Evolutionary conservation across 2,888 invertebrate genomes (phyloP).

Genomic region (Shargacucullia verbasci): DNA sequence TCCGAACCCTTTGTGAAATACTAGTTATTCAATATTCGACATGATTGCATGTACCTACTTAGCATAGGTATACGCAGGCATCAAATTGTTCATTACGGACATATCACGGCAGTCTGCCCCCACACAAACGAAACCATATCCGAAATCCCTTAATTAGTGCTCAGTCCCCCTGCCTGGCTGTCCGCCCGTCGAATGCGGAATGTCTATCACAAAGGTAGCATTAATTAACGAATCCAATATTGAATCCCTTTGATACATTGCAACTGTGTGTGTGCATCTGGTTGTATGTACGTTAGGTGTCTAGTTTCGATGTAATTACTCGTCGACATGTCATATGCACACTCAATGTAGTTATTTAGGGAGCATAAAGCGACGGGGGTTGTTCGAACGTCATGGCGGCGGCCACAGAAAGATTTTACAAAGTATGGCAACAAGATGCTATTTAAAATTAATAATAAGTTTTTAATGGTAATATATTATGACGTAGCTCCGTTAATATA

Average conservation of each 20-base stretch:
- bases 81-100: conserved; percentile 48
- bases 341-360: conserved; percentile 62
- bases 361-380: conserved; percentile 66
- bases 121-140: conserved; percentile 56
- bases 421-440: conserved; percentile 17
- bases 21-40: conserved; percentile 43
- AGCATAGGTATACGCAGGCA: conserved; percentile 9
- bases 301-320: conserved; percentile 71
- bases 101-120: conserved; percentile 47
- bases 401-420: conserved; percentile 28
- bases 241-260: conserved; percentile 64
- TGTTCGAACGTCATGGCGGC: conserved; percentile 41
- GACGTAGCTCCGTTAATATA: too few species aligned
- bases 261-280: conserved; percentile 7
- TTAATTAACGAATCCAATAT: conserved; percentile 75
- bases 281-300: conserved; percentile 51
- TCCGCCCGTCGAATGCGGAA: conserved; percentile 61
- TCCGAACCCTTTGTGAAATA: conserved; percentile 44
- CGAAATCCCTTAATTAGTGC: conserved; percentile 64
- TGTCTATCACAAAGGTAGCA: conserved; percentile 71
- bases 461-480: too few species aligned
- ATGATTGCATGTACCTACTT: conserved; percentile 39
- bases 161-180: conserved; percentile 58
- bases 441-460: not conserved
- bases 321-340: conserved; percentile 71